Evolutionary conservation across 2,113 vertebrate species (phyloP).

Genomic region (Rhabdornis inornatus): DNA sequence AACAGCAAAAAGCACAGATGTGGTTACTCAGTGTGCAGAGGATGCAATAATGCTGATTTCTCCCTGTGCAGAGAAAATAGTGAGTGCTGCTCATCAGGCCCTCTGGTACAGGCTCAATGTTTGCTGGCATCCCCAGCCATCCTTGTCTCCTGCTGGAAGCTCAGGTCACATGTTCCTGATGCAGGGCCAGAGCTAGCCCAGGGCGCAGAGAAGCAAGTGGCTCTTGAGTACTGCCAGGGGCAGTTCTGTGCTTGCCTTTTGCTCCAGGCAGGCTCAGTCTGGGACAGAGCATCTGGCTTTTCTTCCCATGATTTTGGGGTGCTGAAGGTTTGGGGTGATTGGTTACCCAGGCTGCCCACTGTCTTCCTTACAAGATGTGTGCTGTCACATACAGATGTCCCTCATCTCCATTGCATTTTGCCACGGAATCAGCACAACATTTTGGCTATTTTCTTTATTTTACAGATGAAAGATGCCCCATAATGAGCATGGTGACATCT

Average conservation of each 20-base stretch:
- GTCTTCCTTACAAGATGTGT: neutral
- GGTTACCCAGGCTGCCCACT: neutral
- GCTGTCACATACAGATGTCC: rapidly evolving
- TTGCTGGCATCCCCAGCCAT: neutral
- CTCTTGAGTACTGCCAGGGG: neutral
- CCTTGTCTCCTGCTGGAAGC: neutral
- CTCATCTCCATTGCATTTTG: neutral
- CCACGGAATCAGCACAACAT: neutral
- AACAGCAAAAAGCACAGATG: neutral
- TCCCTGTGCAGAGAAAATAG: neutral
- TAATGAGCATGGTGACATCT: neutral
- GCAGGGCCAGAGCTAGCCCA: neutral
- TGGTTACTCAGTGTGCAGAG: neutral
- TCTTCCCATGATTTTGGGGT: neutral
- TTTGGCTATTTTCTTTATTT: neutral
- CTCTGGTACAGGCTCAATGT: rapidly evolving
- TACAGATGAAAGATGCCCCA: neutral
- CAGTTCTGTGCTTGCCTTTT: neutral
- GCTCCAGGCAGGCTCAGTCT: neutral
- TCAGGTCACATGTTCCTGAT: rapidly evolving
- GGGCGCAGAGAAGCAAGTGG: neutral
- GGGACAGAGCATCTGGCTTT: neutral
- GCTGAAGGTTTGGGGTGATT: neutral
- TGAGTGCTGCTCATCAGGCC: neutral
- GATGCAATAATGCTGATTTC: neutral